A percentile compares a stretch with the other conserved stretches of the same genome.
phyloP scores from a whole-genome alignment of 2,888 invertebrate genomes.

The Dryadula phaetusa region DNA sequence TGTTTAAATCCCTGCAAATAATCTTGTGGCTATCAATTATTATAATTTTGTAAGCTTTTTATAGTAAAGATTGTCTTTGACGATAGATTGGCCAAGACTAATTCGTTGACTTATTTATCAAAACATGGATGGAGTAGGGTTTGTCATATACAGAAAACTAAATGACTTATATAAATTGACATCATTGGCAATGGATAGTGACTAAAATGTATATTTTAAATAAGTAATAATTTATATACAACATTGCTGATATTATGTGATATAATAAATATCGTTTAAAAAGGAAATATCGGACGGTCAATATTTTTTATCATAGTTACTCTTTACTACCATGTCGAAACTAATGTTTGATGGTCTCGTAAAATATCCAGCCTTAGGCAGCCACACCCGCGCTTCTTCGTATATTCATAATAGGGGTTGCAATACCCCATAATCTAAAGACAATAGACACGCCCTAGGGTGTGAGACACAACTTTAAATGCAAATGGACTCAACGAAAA shows the following conservation, averaged over 20 bases:
- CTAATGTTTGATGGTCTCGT: slow-evolving; percentile 67
- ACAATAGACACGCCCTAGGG: slow-evolving; percentile 47
- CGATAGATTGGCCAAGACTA: too few relatives aligned
- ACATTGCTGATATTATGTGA: neutral
- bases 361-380: slow-evolving; percentile 53
- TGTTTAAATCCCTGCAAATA: neutral
- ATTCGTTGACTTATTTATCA: too few relatives aligned
- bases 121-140: too few relatives aligned
- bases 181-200: too few relatives aligned
- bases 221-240: too few relatives aligned
- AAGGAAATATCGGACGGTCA: slow-evolving; percentile 44
- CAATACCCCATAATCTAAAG: slow-evolving; percentile 49
- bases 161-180: too few relatives aligned
- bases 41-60: too few relatives aligned
- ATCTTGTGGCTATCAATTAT: too few relatives aligned
- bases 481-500: slow-evolving; percentile 37
- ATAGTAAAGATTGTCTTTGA: too few relatives aligned
- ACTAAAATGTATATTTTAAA: too few relatives aligned
- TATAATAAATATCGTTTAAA: neutral
- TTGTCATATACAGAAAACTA: neutral
- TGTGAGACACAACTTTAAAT: slow-evolving; percentile 42
- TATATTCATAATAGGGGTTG: slow-evolving; percentile 49
- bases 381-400: slow-evolving; percentile 43
- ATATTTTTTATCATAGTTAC: slow-evolving; percentile 42
- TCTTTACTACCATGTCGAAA: slow-evolving; percentile 58